These are phyloP conservation scores for Sinella curviseta DNA, from an alignment of 1,140 invertebrate genomes.

Conservation along the genomic window DNA sequence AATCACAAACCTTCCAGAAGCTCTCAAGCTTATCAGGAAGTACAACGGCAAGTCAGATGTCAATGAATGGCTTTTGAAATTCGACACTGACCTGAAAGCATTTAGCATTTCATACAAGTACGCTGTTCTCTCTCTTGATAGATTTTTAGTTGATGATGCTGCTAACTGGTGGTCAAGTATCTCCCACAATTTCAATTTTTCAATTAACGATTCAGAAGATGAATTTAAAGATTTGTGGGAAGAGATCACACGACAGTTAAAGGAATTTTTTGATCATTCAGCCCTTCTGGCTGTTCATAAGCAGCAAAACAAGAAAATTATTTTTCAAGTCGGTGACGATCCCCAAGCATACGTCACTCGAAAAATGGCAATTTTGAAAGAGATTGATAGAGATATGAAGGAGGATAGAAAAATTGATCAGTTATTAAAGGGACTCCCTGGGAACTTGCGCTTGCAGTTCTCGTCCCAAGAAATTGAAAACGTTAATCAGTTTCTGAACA, in stretches of 20 bases:
- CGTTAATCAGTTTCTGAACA: neutral
- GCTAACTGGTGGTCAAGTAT: neutral
- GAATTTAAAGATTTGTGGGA: neutral
- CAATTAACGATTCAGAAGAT: neutral
- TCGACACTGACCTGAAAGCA: neutral
- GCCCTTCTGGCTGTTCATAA: neutral
- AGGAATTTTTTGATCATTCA: neutral
- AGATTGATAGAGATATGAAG: neutral
- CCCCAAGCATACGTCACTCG: neutral
- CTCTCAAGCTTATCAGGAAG: neutral
- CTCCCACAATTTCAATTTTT: neutral
- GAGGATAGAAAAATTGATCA: constrained; percentile 1
- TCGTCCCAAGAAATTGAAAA: neutral
- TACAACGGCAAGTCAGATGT: neutral
- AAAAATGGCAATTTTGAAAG: neutral
- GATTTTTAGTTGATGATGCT: constrained; percentile 7
- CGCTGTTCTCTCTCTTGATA: neutral
- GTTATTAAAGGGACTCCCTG: neutral
- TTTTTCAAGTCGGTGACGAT: neutral
- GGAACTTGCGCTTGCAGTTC: neutral
- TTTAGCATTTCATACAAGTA: neutral
- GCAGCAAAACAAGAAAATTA: neutral
- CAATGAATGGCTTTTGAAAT: neutral
- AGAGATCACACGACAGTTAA: neutral
- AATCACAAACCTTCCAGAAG: neutral